Percentiles rank a stretch among this genome's conserved stretches.
phyloP scores from a whole-genome alignment of 2,797 vertebrate species.

The Synanceia verrucosa region DNA sequence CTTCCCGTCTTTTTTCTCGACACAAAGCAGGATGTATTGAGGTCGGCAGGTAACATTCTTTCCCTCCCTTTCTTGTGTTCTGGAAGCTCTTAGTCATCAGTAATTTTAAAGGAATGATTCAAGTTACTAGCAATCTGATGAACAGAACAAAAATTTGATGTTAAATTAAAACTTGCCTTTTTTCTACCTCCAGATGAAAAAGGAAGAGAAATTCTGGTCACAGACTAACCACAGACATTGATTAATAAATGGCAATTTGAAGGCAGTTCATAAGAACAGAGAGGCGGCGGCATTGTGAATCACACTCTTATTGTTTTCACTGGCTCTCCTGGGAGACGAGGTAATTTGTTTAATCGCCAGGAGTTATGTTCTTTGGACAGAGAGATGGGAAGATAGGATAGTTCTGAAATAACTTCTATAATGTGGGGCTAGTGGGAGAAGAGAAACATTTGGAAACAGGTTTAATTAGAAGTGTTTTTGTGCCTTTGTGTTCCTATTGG shows the following conservation, averaged over 20 bases:
- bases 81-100: conserved; percentile 74
- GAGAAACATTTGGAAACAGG: conserved; percentile 56
- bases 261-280: conserved; percentile 59
- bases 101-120: conserved; percentile 69
- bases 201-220: conserved; percentile 44
- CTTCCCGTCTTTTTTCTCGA: conserved; percentile 65
- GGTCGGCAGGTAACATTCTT: conserved; percentile 72
- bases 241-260: conserved; percentile 75
- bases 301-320: conserved; percentile 72
- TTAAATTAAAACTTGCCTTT: conserved; percentile 66
- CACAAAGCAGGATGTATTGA: conserved; percentile 79
- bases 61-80: conserved; percentile 50
- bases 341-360: conserved; percentile 79
- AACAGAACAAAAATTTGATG: conserved; percentile 54
- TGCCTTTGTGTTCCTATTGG: conserved; percentile 61
- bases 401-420: conserved; percentile 49
- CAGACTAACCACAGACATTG: conserved; percentile 61
- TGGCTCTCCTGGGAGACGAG: conserved; percentile 65
- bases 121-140: conserved; percentile 64
- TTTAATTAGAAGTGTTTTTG: conserved; percentile 73
- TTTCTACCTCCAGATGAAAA: conserved; percentile 34
- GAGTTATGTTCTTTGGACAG: conserved; percentile 68
- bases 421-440: conserved; percentile 15
- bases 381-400: conserved; percentile 56
- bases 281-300: conserved; percentile 64